Conservation (phyloP, 2,888 invertebrate genomes). For the Coenonympha arcania region DNA sequence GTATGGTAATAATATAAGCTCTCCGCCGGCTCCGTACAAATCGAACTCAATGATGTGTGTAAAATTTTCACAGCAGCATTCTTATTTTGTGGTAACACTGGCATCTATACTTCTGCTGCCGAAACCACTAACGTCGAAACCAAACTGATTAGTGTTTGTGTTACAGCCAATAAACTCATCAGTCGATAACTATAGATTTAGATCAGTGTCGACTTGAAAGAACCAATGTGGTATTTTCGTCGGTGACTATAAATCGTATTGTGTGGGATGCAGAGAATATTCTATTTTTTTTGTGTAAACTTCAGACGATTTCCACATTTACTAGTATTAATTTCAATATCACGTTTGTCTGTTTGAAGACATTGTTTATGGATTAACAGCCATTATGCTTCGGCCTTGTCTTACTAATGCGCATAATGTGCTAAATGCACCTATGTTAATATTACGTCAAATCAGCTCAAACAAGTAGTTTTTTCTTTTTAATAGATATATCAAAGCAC, state of each 20-base stretch:
- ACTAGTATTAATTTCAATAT: conserved; percentile 11
- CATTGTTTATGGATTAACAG: conserved; percentile 12
- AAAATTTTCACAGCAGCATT: too few relatives aligned
- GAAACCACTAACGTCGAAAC: background rate
- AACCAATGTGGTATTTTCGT: conserved; percentile 61
- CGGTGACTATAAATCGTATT: conserved; percentile 61
- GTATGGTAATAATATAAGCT: too few relatives aligned
- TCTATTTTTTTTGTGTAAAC: conserved; percentile 51
- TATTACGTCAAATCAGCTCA: too few relatives aligned
- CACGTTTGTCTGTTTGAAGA: conserved; percentile 3
- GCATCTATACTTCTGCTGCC: too few relatives aligned
- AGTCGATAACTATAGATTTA: conserved; percentile 35
- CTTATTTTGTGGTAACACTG: too few relatives aligned
- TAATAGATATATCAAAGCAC: too few relatives aligned
- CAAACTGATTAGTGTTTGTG: conserved; percentile 11
- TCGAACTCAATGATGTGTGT: too few relatives aligned
- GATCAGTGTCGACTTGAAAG: conserved; percentile 46
- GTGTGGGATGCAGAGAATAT: conserved; percentile 52
- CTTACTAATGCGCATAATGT: conserved; percentile 10
- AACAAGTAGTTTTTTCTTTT: too few relatives aligned
- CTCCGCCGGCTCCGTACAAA: too few relatives aligned
- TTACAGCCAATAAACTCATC: conserved; percentile 36
- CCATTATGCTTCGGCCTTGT: conserved; percentile 10
- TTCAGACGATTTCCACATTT: conserved; percentile 21
- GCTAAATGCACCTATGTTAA: too few relatives aligned